Conservation (phyloP, 1,140 invertebrate species). For the Cardiocondyla obscurior region DNA sequence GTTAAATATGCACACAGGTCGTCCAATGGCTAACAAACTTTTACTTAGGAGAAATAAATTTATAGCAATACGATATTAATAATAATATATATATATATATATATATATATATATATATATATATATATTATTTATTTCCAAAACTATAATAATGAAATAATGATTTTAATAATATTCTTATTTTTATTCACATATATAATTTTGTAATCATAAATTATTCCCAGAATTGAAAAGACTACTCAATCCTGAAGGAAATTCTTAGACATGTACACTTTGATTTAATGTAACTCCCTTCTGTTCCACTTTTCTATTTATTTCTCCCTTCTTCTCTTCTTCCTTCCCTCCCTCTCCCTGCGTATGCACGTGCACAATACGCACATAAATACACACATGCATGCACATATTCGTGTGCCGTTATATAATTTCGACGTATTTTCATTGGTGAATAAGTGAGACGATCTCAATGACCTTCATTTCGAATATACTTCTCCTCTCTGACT, state of each 20-base stretch:
- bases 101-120: too few species aligned
- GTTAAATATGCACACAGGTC: too few species aligned
- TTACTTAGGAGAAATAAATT: too few species aligned
- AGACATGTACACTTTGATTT: not conserved
- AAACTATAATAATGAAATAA: too few species aligned
- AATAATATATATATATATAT: too few species aligned
- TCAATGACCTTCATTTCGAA: slow-evolving; percentile 67
- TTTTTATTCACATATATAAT: not conserved
- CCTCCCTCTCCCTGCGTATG: not conserved
- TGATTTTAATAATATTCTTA: not conserved
- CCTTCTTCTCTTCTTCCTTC: not conserved
- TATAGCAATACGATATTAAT: too few species aligned
- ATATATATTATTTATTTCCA: too few species aligned
- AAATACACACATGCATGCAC: not conserved
- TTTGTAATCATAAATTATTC: too few species aligned
- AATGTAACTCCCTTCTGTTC: not conserved
- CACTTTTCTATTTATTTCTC: too few species aligned
- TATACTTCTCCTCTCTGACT: slow-evolving; percentile 30
- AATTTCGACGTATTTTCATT: slow-evolving; percentile 22
- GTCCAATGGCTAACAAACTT: too few species aligned
- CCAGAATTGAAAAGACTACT: too few species aligned
- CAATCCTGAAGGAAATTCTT: not conserved
- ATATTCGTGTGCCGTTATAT: not conserved
- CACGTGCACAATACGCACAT: not conserved
- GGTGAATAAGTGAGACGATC: slow-evolving; percentile 24